A percentile compares a stretch with the other conserved stretches of the same genome.
phyloP scores from a whole-genome alignment of 1,140 invertebrate genomes.

The Drosophila persimilis region DNA sequence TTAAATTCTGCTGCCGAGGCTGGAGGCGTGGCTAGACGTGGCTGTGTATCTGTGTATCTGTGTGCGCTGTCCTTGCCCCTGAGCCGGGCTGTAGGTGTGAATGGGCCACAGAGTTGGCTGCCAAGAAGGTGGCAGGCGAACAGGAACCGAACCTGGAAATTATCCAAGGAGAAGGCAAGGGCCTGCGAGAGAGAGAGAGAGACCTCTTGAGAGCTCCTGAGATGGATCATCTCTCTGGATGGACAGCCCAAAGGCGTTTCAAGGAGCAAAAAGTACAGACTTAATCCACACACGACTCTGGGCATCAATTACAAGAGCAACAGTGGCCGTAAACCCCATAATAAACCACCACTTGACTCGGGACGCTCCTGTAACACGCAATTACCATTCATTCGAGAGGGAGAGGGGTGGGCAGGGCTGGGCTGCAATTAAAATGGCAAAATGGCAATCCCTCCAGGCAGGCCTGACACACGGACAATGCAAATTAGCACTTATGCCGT shows the following conservation, averaged over 20 bases:
- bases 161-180: neutral
- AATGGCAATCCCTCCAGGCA: constrained; percentile 33
- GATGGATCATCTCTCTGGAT: too few relatives aligned
- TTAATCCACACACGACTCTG: too few relatives aligned
- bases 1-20: constrained; percentile 54
- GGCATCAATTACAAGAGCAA: constrained; percentile 10
- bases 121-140: constrained; percentile 60
- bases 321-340: constrained; percentile 4
- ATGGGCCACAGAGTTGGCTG: constrained; percentile 55
- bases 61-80: constrained; percentile 44
- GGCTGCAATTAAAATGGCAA: constrained; percentile 45
- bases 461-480: constrained; percentile 60
- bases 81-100: constrained; percentile 37
- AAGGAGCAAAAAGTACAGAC: too few relatives aligned
- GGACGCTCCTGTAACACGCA: constrained; percentile 30
- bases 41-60: neutral
- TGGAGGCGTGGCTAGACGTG: constrained; percentile 21
- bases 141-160: constrained; percentile 31
- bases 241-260: too few relatives aligned
- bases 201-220: too few relatives aligned
- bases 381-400: constrained; percentile 32
- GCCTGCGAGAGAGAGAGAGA: neutral
- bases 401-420: neutral
- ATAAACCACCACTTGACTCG: constrained; percentile 39
- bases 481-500: constrained; percentile 73